Evolutionary conservation across 92 coral and sea anemone genomes (phyloP).

Genomic region (Epizoanthus scotinus): DNA sequence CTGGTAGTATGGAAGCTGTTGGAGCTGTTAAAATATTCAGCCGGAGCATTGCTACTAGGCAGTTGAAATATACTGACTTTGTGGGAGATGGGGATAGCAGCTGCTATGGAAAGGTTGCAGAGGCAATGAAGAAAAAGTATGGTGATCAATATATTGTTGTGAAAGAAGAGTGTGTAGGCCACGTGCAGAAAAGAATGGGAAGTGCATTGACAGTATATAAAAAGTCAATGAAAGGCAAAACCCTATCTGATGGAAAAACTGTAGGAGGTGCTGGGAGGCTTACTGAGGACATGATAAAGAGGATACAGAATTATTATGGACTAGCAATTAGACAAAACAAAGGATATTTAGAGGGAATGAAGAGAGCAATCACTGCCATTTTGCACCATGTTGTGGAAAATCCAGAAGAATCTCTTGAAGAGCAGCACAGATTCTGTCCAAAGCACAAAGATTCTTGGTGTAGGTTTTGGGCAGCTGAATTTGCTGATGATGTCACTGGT

Average conservation of each 20-base stretch:
- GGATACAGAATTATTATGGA: too few relatives aligned
- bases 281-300: too few relatives aligned
- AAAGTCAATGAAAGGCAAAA: too few relatives aligned
- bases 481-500: too few relatives aligned
- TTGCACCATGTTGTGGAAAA: constrained; percentile 8
- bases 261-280: too few relatives aligned
- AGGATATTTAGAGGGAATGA: neutral
- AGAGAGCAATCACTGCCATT: neutral
- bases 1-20: constrained; percentile 28
- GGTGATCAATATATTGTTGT: too few relatives aligned
- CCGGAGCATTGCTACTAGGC: constrained; percentile 12
- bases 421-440: constrained; percentile 4
- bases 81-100: constrained; percentile 38
- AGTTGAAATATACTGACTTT: constrained; percentile 34
- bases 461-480: too few relatives aligned
- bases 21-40: constrained; percentile 34
- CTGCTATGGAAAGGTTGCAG: constrained; percentile 30
- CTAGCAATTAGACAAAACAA: constrained; percentile 1
- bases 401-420: constrained; percentile 5
- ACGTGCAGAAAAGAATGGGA: too few relatives aligned
- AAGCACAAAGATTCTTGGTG: too few relatives aligned
- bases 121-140: constrained; percentile 13
- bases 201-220: too few relatives aligned
- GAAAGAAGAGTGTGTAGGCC: too few relatives aligned
- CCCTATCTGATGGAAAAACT: too few relatives aligned